A percentile compares a stretch with the other conserved stretches of the same genome.
These are phyloP conservation scores for Mimumesa dahlbomi DNA, from an alignment of 2,888 invertebrate species.

Conservation along the genomic window DNA sequence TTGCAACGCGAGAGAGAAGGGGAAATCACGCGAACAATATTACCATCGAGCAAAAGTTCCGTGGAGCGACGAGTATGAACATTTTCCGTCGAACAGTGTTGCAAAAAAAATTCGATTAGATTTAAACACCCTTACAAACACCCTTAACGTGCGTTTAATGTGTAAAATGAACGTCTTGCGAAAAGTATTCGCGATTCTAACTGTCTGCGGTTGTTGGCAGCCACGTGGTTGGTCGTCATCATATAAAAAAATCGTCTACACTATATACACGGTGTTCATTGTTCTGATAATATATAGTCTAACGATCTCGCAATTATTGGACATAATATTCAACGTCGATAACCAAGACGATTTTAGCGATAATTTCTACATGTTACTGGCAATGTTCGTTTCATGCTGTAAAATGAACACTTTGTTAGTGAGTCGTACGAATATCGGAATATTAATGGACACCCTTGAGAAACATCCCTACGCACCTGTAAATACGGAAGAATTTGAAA, in stretches of 20 bases:
- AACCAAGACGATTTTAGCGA: constrained; percentile 50
- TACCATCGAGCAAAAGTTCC: no score
- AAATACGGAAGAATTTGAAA: constrained; percentile 26
- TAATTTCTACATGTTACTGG: constrained; percentile 52
- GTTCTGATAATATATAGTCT: constrained; percentile 29
- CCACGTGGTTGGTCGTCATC: constrained; percentile 34
- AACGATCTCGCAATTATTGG: constrained; percentile 38
- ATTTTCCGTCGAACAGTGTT: no score
- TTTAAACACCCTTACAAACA: not conserved
- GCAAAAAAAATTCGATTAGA: no score
- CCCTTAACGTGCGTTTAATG: no score
- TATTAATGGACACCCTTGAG: constrained; percentile 7
- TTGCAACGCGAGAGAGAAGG: no score
- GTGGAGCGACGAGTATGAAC: no score
- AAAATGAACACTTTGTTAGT: constrained; percentile 51
- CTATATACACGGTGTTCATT: constrained; percentile 32
- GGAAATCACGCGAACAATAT: no score
- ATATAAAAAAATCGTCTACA: constrained; percentile 42
- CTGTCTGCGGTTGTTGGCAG: constrained; percentile 42
- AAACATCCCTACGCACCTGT: constrained; percentile 19
- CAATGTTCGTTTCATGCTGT: constrained; percentile 34
- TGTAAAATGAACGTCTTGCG: not conserved
- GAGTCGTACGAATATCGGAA: constrained; percentile 25
- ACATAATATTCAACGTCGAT: constrained; percentile 33
- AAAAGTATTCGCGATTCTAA: constrained; percentile 9